Conservation (phyloP, 2,888 invertebrate genomes). For the Catocala fraxini region DNA sequence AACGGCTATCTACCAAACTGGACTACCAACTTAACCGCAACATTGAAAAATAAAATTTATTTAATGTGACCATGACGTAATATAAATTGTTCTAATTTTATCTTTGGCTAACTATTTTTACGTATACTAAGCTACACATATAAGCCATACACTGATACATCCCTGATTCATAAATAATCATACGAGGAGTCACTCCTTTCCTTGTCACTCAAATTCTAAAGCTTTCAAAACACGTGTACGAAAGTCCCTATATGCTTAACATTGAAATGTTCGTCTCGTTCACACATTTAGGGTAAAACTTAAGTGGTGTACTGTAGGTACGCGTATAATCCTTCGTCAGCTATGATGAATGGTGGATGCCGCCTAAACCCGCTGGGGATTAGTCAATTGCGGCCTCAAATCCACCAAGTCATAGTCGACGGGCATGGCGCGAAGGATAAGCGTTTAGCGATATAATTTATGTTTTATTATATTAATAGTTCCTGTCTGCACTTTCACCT, state of each 20-base stretch:
- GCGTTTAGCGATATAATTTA: constrained; percentile 13
- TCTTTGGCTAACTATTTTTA: too few relatives aligned
- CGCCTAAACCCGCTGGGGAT: constrained; percentile 54
- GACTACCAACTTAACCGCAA: too few relatives aligned
- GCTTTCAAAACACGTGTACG: constrained; percentile 30
- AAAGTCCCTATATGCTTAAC: constrained; percentile 22
- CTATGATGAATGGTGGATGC: constrained; percentile 65
- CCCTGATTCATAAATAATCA: background rate
- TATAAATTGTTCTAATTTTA: too few relatives aligned
- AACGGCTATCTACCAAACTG: too few relatives aligned
- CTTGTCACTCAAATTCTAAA: background rate
- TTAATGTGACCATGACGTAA: too few relatives aligned
- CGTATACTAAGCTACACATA: too few relatives aligned
- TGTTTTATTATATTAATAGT: background rate
- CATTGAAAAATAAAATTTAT: too few relatives aligned
- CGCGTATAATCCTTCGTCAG: constrained; percentile 51
- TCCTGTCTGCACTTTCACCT: too few relatives aligned
- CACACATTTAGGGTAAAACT: constrained; percentile 40
- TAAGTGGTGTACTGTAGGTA: constrained; percentile 41
- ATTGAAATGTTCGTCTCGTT: constrained; percentile 27
- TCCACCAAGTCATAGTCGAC: constrained; percentile 57
- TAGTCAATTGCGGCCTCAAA: constrained; percentile 63
- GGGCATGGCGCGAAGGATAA: constrained; percentile 35
- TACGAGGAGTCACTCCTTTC: background rate
- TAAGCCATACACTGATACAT: too few relatives aligned